Evolutionary conservation across 2,888 invertebrate genomes (phyloP).

Genomic region (Ctena decussata): DNA sequence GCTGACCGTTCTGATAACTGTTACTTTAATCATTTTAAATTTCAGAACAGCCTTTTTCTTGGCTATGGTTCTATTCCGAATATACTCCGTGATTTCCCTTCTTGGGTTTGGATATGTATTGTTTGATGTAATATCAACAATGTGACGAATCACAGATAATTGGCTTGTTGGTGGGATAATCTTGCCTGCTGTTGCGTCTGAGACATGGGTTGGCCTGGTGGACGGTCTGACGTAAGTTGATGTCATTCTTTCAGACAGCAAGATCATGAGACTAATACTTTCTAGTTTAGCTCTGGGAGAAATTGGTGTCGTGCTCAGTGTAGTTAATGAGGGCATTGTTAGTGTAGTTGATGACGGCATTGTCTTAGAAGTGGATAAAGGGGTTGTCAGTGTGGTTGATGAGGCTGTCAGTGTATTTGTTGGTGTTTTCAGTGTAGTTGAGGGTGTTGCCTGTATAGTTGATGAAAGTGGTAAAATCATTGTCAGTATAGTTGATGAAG

Average conservation of each 20-base stretch:
- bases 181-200: background rate
- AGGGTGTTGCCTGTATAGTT: background rate
- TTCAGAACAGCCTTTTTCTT: constrained; percentile 47
- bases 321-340: background rate
- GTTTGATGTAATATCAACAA: constrained; percentile 49
- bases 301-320: background rate
- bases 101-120: constrained; percentile 59
- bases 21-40: constrained; percentile 55
- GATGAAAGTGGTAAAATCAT: too few species aligned
- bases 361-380: background rate
- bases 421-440: background rate
- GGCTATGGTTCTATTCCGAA: constrained; percentile 38
- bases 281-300: too few species aligned
- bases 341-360: background rate
- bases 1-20: constrained; percentile 41
- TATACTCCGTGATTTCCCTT: constrained; percentile 59
- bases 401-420: background rate
- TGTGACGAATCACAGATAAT: constrained; percentile 33
- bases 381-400: background rate
- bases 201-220: background rate
- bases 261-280: too few species aligned
- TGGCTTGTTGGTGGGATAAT: background rate
- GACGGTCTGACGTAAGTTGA: background rate
- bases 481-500: too few species aligned
- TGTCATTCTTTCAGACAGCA: too few species aligned